A percentile compares a stretch with the other conserved stretches of the same genome.
Conservation (phyloP, 2,797 vertebrate species). For the Oreonectes daqikongensis region DNA sequence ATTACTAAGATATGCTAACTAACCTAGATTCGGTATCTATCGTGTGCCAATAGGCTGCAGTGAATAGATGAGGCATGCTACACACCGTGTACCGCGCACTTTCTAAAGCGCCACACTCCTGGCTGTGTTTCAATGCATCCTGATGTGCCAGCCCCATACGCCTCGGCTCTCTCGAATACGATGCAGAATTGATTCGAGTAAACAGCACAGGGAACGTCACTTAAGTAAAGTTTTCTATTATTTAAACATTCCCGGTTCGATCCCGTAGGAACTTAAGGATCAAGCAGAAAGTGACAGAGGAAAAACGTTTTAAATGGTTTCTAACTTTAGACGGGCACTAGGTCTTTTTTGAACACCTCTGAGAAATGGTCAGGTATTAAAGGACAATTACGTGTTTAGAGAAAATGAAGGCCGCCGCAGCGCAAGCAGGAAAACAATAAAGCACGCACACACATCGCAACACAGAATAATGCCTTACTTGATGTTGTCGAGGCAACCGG, state of each 20-base stretch:
- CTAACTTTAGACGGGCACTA: conserved; percentile 20
- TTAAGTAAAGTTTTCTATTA: conserved; percentile 5
- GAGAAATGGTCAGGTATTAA: conserved; percentile 26
- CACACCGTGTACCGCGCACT: conserved; percentile 19
- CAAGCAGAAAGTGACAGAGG: conserved; percentile 27
- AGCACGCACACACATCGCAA: conserved; percentile 26
- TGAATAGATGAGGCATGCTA: conserved; percentile 16
- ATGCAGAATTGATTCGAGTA: conserved; percentile 27
- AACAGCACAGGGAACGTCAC: conserved; percentile 13
- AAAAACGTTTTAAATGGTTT: conserved; percentile 17
- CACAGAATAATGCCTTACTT: conserved; percentile 84
- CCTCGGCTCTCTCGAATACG: not conserved
- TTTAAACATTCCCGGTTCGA: conserved; percentile 15
- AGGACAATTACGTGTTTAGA: conserved; percentile 27
- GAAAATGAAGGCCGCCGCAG: conserved; percentile 26
- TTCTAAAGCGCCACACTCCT: conserved; percentile 20
- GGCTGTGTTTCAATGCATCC: conserved; percentile 26
- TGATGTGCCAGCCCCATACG: not conserved
- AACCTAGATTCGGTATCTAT: conserved; percentile 48
- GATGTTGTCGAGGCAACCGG: conserved; percentile 98
- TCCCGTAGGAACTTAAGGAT: conserved; percentile 13
- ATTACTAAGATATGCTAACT: conserved; percentile 46
- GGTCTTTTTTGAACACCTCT: conserved; percentile 33
- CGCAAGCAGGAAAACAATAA: conserved; percentile 28
- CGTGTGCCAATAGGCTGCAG: conserved; percentile 5